Conservation (phyloP, 2,113 vertebrate genomes). For the Amphilophus citrinellus region DNA sequence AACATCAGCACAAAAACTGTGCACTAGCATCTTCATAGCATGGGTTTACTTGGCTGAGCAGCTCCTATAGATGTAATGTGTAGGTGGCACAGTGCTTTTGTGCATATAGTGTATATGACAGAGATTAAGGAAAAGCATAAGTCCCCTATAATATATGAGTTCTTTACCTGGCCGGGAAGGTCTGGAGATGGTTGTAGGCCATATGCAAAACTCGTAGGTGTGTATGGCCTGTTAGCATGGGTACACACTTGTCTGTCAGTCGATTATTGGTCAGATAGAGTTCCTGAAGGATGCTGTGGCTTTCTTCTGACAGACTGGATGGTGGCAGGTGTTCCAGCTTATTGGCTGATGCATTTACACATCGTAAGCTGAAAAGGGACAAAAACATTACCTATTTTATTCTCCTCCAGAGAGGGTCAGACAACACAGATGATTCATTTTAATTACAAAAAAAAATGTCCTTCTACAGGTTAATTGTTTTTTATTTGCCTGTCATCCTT, state of each 20-base stretch:
- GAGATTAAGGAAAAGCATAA: not conserved
- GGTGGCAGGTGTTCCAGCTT: slow-evolving; percentile 94
- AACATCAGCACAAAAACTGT: not conserved
- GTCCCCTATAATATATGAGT: not conserved
- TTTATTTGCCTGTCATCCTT: slow-evolving; percentile 11
- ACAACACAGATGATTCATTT: slow-evolving; percentile 8
- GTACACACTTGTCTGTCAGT: slow-evolving; percentile 96
- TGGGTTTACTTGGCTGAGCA: not conserved
- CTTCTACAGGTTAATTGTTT: not conserved
- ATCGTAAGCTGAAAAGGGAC: slow-evolving; percentile 86
- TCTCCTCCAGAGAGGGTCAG: not conserved
- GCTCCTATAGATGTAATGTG: not conserved
- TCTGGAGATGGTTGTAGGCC: slow-evolving; percentile 97
- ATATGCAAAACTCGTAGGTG: slow-evolving; percentile 94
- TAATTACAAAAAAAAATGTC: not conserved
- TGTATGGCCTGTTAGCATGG: slow-evolving; percentile 91
- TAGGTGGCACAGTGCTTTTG: not conserved
- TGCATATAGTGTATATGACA: not conserved
- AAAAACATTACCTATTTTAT: not conserved
- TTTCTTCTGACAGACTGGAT: slow-evolving; percentile 93
- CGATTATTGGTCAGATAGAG: slow-evolving; percentile 96
- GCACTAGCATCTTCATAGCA: not conserved
- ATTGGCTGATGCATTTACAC: slow-evolving; percentile 96
- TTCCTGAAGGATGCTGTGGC: slow-evolving; percentile 92
- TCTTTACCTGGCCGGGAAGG: slow-evolving; percentile 93